A percentile compares a stretch with the other conserved stretches of the same genome.
Conservation (phyloP, 2,113 vertebrate species). For the Pristiophorus japonicus region DNA sequence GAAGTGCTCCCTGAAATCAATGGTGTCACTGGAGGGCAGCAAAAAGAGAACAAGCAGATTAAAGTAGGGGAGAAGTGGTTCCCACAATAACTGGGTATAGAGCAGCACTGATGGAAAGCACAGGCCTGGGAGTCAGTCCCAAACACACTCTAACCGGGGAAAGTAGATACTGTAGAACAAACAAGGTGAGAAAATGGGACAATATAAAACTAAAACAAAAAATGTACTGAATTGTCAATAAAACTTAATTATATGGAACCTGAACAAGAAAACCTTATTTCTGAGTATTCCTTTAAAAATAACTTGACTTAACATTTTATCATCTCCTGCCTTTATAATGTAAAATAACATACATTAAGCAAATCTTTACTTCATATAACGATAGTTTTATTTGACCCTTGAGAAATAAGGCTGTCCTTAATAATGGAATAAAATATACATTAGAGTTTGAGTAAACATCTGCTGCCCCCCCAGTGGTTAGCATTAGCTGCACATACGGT, state of each 20-base stretch:
- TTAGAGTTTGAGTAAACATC: neutral
- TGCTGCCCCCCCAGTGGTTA: too few relatives aligned
- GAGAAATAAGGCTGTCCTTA: neutral
- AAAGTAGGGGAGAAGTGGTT: neutral
- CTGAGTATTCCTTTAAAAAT: too few relatives aligned
- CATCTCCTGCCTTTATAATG: too few relatives aligned
- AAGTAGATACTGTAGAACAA: neutral
- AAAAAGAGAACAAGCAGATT: neutral
- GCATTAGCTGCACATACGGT: neutral
- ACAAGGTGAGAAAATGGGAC: neutral
- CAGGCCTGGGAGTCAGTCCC: neutral
- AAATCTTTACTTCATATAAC: neutral
- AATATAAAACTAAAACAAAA: neutral
- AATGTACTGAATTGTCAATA: neutral
- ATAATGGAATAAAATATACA: neutral
- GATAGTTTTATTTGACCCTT: neutral
- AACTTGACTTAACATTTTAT: too few relatives aligned
- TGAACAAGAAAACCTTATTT: too few relatives aligned
- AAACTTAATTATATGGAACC: neutral
- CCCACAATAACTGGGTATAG: neutral
- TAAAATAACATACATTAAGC: neutral
- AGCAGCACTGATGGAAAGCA: neutral
- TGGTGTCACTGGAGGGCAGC: neutral
- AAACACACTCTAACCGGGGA: neutral
- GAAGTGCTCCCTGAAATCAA: neutral